Percentiles rank a stretch among this genome's conserved stretches.
Conservation (phyloP, 2,888 invertebrate species). For the Metacarcinus magister region DNA sequence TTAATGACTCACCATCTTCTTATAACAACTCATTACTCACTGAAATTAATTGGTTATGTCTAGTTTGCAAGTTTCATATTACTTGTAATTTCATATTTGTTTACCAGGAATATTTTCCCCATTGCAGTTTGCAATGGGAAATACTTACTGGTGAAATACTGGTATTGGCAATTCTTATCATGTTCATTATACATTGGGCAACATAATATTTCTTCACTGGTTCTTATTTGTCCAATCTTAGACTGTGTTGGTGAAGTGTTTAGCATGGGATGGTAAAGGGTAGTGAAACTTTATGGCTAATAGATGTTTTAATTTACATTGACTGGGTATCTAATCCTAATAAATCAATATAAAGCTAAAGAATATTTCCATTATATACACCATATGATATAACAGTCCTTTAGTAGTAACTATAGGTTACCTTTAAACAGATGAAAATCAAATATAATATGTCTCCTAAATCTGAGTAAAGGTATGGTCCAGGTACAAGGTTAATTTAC, state of each 20-base stretch:
- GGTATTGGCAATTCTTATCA: neutral
- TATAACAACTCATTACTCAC: too few species aligned
- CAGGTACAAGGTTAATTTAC: constrained; percentile 79
- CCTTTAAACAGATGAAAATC: constrained; percentile 77
- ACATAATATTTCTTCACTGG: neutral
- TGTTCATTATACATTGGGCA: neutral
- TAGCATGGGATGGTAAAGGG: neutral
- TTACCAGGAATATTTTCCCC: too few species aligned
- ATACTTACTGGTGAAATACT: neutral
- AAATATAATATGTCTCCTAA: constrained; percentile 73
- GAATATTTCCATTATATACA: constrained; percentile 76
- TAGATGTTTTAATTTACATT: constrained; percentile 61
- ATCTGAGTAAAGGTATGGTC: constrained; percentile 76
- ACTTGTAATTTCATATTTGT: too few species aligned
- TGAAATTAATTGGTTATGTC: too few species aligned
- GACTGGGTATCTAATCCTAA: constrained; percentile 71
- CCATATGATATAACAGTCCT: constrained; percentile 71
- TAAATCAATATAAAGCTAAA: constrained; percentile 76
- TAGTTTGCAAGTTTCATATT: too few species aligned
- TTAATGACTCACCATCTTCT: too few species aligned
- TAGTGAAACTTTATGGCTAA: neutral
- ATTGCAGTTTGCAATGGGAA: too few species aligned
- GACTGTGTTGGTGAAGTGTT: neutral
- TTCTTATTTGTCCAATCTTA: neutral
- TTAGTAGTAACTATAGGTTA: constrained; percentile 76